phyloP scores from a whole-genome alignment of 2,888 invertebrate species.

The Hirtodrosophila confusa region DNA sequence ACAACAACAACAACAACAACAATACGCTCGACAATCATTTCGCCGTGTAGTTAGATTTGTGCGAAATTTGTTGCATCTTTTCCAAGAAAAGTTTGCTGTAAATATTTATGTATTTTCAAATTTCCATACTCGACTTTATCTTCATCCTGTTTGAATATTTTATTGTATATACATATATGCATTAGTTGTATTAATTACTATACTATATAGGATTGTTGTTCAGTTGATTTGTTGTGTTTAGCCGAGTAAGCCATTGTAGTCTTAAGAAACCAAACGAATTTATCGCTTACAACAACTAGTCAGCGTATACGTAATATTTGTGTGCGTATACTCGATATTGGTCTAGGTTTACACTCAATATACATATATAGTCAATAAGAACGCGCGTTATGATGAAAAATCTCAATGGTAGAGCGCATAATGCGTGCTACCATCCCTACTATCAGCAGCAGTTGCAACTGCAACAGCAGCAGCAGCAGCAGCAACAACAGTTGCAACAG shows the following conservation, averaged over 20 bases:
- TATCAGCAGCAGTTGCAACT: conserved; percentile 63
- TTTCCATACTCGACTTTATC: not conserved
- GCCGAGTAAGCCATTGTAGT: conserved; percentile 47
- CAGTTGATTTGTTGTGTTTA: conserved; percentile 38
- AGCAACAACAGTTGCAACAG: conserved; percentile 33
- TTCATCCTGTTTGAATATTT: conserved; percentile 41
- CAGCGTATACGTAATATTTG: conserved; percentile 63
- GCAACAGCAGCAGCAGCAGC: conserved; percentile 50
- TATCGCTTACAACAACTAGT: conserved; percentile 44
- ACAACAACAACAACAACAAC: conserved; percentile 37
- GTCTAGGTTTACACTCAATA: conserved; percentile 20
- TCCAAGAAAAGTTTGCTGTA: conserved; percentile 70
- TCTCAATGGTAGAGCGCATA: conserved; percentile 75
- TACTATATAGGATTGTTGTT: conserved; percentile 53
- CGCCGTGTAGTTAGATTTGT: conserved; percentile 6
- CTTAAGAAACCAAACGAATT: conserved; percentile 23
- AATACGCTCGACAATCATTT: conserved; percentile 13
- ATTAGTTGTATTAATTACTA: not conserved
- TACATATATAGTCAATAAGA: conserved; percentile 23
- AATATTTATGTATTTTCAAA: conserved; percentile 29
- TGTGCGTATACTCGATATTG: conserved; percentile 70
- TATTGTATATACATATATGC: not conserved
- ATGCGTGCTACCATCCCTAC: conserved; percentile 76
- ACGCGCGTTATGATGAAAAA: conserved; percentile 74
- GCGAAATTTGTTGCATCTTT: conserved; percentile 58